Percentiles rank a stretch among this genome's conserved stretches.
These are phyloP conservation scores for Astatoreochromis straeleni DNA, from an alignment of 2,113 vertebrate genomes.

Conservation along the genomic window DNA sequence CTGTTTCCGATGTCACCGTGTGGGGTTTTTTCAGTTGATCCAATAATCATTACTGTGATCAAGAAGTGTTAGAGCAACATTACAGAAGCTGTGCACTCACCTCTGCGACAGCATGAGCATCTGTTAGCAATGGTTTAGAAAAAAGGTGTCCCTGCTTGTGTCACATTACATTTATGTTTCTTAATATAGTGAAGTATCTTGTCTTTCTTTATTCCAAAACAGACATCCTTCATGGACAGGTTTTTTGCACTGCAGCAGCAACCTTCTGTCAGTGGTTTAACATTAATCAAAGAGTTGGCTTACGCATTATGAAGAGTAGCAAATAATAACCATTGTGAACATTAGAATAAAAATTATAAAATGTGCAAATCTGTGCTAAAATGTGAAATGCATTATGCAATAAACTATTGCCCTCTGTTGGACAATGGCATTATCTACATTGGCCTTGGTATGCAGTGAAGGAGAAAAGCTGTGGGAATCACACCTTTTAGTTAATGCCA, in stretches of 20 bases:
- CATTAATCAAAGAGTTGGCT: background rate
- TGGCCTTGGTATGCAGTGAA: slow-evolving; percentile 7
- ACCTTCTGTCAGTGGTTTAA: background rate
- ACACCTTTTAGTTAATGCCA: background rate
- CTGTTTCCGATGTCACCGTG: background rate
- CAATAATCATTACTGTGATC: background rate
- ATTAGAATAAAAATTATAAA: background rate
- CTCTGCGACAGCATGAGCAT: background rate
- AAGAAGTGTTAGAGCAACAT: background rate
- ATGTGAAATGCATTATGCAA: slow-evolving; percentile 58
- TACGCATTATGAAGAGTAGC: background rate
- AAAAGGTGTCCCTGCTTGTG: background rate
- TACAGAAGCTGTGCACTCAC: background rate
- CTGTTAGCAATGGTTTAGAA: background rate
- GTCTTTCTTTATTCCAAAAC: background rate
- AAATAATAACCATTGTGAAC: background rate
- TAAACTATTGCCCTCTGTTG: slow-evolving; percentile 80
- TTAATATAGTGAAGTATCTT: background rate
- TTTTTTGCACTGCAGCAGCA: background rate
- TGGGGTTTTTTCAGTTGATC: background rate
- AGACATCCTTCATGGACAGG: background rate
- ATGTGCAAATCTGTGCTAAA: slow-evolving; percentile 11
- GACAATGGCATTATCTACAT: slow-evolving; percentile 61
- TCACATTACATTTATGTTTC: background rate
- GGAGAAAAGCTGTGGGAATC: background rate